Conservation (phyloP, 2,888 invertebrate species). For the Perdita meconis region DNA sequence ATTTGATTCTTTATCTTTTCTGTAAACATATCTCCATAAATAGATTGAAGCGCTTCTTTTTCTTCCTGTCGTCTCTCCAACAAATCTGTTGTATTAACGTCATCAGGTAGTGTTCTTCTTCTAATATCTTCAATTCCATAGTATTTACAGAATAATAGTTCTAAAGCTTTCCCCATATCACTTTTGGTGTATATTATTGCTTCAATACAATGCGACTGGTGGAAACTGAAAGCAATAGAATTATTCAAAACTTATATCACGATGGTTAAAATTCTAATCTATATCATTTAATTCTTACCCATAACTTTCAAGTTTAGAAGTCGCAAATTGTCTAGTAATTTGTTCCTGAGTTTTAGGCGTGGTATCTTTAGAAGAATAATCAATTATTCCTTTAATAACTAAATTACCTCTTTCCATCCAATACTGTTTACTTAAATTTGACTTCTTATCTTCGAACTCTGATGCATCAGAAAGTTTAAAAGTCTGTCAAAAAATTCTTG, state of each 20-base stretch:
- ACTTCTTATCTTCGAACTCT: conserved; percentile 87
- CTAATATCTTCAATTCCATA: conserved; percentile 85
- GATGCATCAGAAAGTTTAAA: conserved; percentile 84
- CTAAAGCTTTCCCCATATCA: conserved; percentile 89
- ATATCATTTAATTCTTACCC: conserved; percentile 67
- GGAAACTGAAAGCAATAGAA: conserved; percentile 87
- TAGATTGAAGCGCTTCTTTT: conserved; percentile 90
- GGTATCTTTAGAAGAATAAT: conserved; percentile 88
- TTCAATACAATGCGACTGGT: conserved; percentile 90
- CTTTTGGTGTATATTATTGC: conserved; percentile 89
- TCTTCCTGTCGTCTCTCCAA: conserved; percentile 89
- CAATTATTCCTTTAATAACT: conserved; percentile 89
- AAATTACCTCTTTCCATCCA: conserved; percentile 92
- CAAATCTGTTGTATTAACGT: conserved; percentile 85
- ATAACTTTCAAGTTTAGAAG: conserved; percentile 90
- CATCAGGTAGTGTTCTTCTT: conserved; percentile 81
- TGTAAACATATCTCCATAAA: conserved; percentile 89
- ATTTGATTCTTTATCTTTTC: conserved; percentile 89
- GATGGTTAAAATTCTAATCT: conserved; percentile 11
- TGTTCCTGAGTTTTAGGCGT: conserved; percentile 87
- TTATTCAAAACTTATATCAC: conserved; percentile 22
- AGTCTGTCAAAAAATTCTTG: conserved; percentile 79
- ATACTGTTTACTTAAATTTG: conserved; percentile 89
- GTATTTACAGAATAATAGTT: conserved; percentile 90
- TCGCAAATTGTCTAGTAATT: conserved; percentile 89